Conservation (phyloP, 2,113 vertebrate species). For the Nothocercus julius region DNA sequence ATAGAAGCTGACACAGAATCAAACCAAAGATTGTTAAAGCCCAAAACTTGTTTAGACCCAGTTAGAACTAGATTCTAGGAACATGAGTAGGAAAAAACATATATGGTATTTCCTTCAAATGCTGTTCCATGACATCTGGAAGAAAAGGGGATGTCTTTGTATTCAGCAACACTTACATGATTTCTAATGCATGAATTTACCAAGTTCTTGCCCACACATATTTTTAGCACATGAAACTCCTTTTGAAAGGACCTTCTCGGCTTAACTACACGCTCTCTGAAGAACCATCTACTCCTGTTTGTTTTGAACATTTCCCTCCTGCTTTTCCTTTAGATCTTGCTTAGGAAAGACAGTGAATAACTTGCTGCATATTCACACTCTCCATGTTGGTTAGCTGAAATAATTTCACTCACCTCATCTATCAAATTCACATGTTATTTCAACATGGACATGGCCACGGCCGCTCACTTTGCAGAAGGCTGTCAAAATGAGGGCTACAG, state of each 20-base stretch:
- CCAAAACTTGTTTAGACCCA: not conserved
- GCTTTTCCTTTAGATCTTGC: not conserved
- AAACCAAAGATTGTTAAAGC: not conserved
- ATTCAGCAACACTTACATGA: not conserved
- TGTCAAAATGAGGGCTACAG: accelerated
- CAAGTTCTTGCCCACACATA: not conserved
- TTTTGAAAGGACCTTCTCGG: not conserved
- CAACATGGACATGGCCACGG: not conserved
- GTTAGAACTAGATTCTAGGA: not conserved
- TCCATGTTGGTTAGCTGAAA: not conserved
- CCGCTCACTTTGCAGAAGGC: not conserved
- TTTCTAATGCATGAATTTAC: not conserved
- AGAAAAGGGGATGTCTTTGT: not conserved
- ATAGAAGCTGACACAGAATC: not conserved
- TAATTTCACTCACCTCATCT: not conserved
- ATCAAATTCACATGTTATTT: not conserved
- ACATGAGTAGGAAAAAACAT: not conserved
- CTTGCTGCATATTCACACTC: not conserved
- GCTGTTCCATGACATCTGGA: not conserved
- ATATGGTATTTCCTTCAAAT: not conserved
- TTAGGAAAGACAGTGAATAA: not conserved
- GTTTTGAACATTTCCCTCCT: not conserved
- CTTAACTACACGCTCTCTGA: not conserved
- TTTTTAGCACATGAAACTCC: not conserved
- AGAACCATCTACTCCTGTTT: not conserved